These are phyloP conservation scores for Oophaga pumilio DNA, from an alignment of 2,113 vertebrate genomes.

Conservation along the genomic window DNA sequence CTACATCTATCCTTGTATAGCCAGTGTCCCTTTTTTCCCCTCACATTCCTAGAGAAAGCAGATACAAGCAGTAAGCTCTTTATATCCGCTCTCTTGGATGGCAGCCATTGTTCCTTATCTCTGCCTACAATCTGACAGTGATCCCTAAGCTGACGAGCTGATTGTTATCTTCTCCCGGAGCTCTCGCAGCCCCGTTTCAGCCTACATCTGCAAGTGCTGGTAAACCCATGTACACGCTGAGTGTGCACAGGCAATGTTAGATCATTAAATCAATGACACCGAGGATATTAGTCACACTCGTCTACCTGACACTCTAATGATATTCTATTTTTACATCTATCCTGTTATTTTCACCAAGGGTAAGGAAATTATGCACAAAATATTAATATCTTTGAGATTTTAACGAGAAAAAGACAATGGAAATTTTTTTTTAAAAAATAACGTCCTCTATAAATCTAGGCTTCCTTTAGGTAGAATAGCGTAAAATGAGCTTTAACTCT, in stretches of 20 bases:
- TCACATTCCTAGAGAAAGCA: not conserved
- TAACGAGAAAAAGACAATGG: slow-evolving; percentile 59
- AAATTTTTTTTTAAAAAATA: slow-evolving; percentile 64
- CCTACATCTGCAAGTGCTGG: slow-evolving; percentile 62
- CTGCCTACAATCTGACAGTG: slow-evolving; percentile 52
- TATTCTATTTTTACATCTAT: slow-evolving; percentile 74
- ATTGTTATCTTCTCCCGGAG: slow-evolving; percentile 65
- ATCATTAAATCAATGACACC: slow-evolving; percentile 75
- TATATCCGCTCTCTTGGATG: slow-evolving; percentile 54
- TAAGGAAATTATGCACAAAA: slow-evolving; percentile 72
- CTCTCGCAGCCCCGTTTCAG: slow-evolving; percentile 60
- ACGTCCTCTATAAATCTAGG: slow-evolving; percentile 62
- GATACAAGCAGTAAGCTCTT: slow-evolving; percentile 40
- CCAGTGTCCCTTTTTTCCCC: not conserved
- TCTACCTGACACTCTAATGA: slow-evolving; percentile 72
- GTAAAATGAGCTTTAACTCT: not conserved
- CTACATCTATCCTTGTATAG: not conserved
- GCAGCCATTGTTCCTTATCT: slow-evolving; percentile 60
- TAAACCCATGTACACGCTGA: slow-evolving; percentile 66
- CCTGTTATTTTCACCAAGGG: slow-evolving; percentile 68
- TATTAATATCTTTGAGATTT: slow-evolving; percentile 74
- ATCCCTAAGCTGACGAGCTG: slow-evolving; percentile 61
- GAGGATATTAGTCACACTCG: slow-evolving; percentile 73
- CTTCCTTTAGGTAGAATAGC: not conserved
- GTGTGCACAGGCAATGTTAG: slow-evolving; percentile 67